These are phyloP conservation scores for Bovichtus variegatus DNA, from an alignment of 2,797 vertebrate species.

Conservation along the genomic window DNA sequence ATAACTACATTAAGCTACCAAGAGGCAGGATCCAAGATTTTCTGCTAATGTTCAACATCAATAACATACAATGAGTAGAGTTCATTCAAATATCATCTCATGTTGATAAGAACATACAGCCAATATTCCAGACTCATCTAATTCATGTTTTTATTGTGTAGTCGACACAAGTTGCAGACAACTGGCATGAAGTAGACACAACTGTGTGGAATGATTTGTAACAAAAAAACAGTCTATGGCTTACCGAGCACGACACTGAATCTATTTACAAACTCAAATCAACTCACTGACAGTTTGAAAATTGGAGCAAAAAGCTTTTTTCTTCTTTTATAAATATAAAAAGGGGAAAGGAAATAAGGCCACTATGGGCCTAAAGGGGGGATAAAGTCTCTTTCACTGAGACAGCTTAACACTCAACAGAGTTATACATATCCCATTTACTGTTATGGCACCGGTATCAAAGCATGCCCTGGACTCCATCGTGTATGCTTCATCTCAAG, in stretches of 20 bases:
- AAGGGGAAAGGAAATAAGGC: conserved; percentile 69
- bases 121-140: conserved; percentile 62
- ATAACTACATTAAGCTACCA: not conserved
- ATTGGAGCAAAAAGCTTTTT: conserved; percentile 79
- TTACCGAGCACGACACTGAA: conserved; percentile 81
- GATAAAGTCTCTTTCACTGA: conserved; percentile 86
- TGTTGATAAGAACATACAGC: conserved; percentile 26
- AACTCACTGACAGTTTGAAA: conserved; percentile 76
- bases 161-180: conserved; percentile 76
- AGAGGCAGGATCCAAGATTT: not conserved
- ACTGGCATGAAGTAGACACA: conserved; percentile 72
- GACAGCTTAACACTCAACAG: conserved; percentile 87
- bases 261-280: conserved; percentile 81
- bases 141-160: conserved; percentile 85
- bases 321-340: conserved; percentile 85
- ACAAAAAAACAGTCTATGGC: conserved; percentile 83
- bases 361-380: conserved; percentile 75
- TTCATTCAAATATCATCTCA: not conserved
- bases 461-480: conserved; percentile 80
- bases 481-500: conserved; percentile 78
- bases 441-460: conserved; percentile 85
- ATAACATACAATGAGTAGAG: not conserved
- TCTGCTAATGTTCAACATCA: not conserved
- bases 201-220: conserved; percentile 82
- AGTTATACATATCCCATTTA: conserved; percentile 82